Conservation (phyloP, 1,140 invertebrate genomes). For the Caenorhabditis briggsae region DNA sequence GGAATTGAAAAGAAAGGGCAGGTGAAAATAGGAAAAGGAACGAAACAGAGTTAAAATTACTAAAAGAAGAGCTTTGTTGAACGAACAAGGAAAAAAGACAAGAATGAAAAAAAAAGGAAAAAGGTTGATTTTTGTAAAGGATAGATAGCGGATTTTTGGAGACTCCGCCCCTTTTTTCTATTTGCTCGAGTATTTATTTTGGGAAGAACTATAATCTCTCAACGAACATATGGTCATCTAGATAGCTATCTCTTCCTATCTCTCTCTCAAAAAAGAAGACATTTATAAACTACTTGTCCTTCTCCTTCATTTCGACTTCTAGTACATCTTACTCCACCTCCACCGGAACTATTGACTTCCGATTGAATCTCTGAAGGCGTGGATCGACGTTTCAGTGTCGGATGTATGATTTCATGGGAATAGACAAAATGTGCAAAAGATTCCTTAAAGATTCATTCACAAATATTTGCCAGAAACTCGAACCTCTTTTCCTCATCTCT, state of each 20-base stretch:
- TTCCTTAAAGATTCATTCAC: not conserved
- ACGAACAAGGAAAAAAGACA: not conserved
- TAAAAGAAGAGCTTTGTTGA: not conserved
- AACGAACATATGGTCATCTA: constrained; percentile 37
- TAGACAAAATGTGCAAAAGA: not conserved
- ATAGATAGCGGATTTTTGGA: not conserved
- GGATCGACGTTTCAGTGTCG: not conserved
- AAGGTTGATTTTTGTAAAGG: not conserved
- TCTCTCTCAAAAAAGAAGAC: not conserved
- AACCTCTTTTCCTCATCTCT: not conserved
- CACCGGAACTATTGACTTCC: constrained; percentile 18
- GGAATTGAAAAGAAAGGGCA: not conserved
- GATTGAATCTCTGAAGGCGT: constrained; percentile 37
- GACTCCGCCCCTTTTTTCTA: not conserved
- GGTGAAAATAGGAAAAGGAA: not conserved
- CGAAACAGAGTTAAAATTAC: not conserved
- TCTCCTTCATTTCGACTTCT: not conserved
- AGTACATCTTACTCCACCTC: not conserved
- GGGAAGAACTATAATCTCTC: constrained; percentile 30
- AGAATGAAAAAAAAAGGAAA: not conserved
- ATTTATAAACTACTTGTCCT: constrained; percentile 12
- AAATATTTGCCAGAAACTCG: constrained; percentile 3
- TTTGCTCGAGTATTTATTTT: constrained; percentile 35
- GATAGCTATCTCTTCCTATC: not conserved
- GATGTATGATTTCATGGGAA: constrained; percentile 38